A percentile compares a stretch with the other conserved stretches of the same genome.
These are phyloP conservation scores for Alouatta palliata DNA, from an alignment of 2,113 vertebrate species.

Conservation along the genomic window DNA sequence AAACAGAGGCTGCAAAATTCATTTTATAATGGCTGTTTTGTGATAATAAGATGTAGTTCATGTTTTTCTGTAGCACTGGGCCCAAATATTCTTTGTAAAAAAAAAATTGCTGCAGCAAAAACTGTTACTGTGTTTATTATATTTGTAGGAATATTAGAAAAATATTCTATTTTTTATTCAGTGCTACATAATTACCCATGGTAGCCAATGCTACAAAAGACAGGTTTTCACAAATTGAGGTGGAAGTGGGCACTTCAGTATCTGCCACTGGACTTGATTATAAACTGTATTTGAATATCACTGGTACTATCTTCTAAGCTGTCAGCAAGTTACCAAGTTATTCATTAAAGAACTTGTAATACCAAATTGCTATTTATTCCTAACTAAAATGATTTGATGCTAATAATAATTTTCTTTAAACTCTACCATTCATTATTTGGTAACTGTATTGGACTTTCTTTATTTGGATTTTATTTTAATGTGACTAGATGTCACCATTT, in stretches of 20 bases:
- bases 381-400: not conserved
- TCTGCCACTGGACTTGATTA: not conserved
- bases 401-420: not conserved
- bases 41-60: constrained; percentile 53
- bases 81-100: constrained; percentile 69
- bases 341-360: constrained; percentile 5
- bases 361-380: constrained; percentile 42
- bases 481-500: constrained; percentile 44
- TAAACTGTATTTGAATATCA: not conserved
- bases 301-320: not conserved
- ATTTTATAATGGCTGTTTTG: constrained; percentile 41
- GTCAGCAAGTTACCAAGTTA: not conserved
- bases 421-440: not conserved
- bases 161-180: not conserved
- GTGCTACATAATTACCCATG: not conserved
- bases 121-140: constrained; percentile 20
- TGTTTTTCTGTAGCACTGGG: constrained; percentile 45
- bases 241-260: not conserved
- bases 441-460: not conserved
- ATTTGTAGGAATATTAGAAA: constrained; percentile 2
- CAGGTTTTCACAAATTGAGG: not conserved
- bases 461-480: constrained; percentile 45
- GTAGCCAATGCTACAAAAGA: not conserved
- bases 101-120: constrained; percentile 50
- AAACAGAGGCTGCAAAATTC: not conserved